phyloP scores from a whole-genome alignment of 2,113 vertebrate genomes.

The Upupa epops region DNA sequence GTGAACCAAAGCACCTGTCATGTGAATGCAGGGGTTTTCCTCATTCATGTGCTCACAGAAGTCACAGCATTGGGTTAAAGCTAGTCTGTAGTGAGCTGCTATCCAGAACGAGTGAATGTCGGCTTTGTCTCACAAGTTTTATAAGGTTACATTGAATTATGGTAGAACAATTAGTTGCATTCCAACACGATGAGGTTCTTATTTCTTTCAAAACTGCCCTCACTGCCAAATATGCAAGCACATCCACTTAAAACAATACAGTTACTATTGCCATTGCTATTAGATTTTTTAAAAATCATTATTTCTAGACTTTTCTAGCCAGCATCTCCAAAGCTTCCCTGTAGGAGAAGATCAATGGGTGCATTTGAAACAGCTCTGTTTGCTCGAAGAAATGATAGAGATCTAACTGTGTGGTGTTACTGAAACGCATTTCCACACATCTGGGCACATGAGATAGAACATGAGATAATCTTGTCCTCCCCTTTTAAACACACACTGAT shows the following conservation, averaged over 20 bases:
- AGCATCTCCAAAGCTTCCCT: background rate
- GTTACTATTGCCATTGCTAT: background rate
- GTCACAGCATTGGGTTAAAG: background rate
- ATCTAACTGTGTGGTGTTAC: background rate
- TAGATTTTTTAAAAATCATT: background rate
- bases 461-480: background rate
- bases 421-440: constrained; percentile 44
- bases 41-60: background rate
- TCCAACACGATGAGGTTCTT: constrained; percentile 8
- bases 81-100: background rate
- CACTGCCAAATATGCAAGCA: background rate
- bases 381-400: background rate
- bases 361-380: background rate
- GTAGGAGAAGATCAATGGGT: constrained; percentile 3
- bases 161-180: constrained; percentile 55
- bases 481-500: constrained; percentile 25
- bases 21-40: background rate
- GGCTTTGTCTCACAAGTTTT: constrained; percentile 43
- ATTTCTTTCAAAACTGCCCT: constrained; percentile 23
- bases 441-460: background rate
- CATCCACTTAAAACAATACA: constrained; percentile 4
- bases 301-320: background rate
- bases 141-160: constrained; percentile 29
- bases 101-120: background rate
- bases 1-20: background rate